Evolutionary conservation across 2,888 invertebrate genomes (phyloP).

Genomic region (Pollenia labialis): DNA sequence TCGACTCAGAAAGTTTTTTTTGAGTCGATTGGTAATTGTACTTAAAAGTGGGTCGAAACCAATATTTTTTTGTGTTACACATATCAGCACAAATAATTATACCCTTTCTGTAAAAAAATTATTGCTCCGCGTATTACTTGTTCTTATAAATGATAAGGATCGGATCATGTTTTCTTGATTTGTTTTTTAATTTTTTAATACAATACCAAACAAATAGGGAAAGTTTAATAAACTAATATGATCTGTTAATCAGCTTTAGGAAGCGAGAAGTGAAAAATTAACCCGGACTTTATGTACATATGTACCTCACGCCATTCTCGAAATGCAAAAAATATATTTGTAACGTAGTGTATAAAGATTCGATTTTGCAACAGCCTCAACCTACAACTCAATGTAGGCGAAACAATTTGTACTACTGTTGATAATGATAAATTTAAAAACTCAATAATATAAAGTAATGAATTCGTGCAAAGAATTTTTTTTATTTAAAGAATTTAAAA

Average conservation of each 20-base stretch:
- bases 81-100: too few species aligned
- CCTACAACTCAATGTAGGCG: not conserved
- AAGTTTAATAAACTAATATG: conserved; percentile 5
- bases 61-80: too few species aligned
- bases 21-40: too few species aligned
- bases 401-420: not conserved
- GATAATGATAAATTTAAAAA: too few species aligned
- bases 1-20: too few species aligned
- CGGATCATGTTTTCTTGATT: conserved; percentile 14
- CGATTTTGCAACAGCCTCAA: not conserved
- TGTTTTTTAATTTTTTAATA: not conserved
- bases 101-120: too few species aligned
- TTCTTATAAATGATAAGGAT: conserved; percentile 4
- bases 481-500: too few species aligned
- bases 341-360: conserved; percentile 41
- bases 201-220: not conserved
- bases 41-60: too few species aligned
- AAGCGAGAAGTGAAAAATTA: conserved; percentile 22
- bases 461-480: too few species aligned
- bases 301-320: conserved; percentile 51
- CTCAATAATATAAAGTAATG: too few species aligned
- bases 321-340: not conserved
- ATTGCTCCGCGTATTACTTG: not conserved
- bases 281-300: conserved; percentile 36
- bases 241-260: conserved; percentile 10